Conservation (phyloP, 2,888 invertebrate species). For the Heliconius aoede region DNA sequence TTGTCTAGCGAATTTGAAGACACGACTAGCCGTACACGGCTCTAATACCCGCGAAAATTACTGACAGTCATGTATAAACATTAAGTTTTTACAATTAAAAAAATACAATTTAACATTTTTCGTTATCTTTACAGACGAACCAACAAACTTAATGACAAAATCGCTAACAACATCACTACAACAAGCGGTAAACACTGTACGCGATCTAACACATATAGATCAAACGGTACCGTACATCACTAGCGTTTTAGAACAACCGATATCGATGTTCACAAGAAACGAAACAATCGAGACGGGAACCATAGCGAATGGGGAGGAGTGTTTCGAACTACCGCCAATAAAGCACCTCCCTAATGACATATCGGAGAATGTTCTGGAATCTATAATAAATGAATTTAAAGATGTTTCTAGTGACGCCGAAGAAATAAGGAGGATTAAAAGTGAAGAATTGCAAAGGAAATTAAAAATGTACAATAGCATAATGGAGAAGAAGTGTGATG, state of each 20-base stretch:
- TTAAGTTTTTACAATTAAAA: no score
- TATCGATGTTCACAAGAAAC: slow-evolving; percentile 67
- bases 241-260: slow-evolving; percentile 73
- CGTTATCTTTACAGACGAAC: slow-evolving; percentile 61
- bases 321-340: slow-evolving; percentile 87
- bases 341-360: slow-evolving; percentile 78
- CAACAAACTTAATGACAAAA: slow-evolving; percentile 71
- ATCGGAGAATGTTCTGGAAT: slow-evolving; percentile 71
- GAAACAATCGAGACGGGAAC: slow-evolving; percentile 67
- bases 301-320: slow-evolving; percentile 87
- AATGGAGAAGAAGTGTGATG: slow-evolving; percentile 88
- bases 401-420: slow-evolving; percentile 69
- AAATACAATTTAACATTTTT: neutral
- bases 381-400: slow-evolving; percentile 73
- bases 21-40: no score
- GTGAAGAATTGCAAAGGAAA: slow-evolving; percentile 75
- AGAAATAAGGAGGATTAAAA: slow-evolving; percentile 62
- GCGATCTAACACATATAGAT: slow-evolving; percentile 70
- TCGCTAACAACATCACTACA: slow-evolving; percentile 75
- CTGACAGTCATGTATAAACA: no score
- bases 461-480: slow-evolving; percentile 88
- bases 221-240: slow-evolving; percentile 73
- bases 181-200: slow-evolving; percentile 75
- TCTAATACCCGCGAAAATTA: no score
- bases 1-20: no score